Evolutionary conservation across 2,113 vertebrate species (phyloP), one percentile per base, ranked within the genome.

Genomic region (Microcebus ravelobensis): DNA sequence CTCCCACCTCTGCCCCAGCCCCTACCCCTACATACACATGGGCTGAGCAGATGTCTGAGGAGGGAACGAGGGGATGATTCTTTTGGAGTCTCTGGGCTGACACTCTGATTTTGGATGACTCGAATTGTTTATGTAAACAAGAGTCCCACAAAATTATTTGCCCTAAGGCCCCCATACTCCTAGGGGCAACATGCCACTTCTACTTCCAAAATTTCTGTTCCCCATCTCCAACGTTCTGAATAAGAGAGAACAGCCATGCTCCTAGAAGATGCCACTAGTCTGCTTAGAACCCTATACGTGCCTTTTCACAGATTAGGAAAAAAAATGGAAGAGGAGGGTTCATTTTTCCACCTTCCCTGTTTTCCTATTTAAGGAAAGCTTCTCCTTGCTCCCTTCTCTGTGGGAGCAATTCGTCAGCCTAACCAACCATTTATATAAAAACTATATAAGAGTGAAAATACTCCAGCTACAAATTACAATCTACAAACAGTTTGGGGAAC

Each of bases 381-480:
- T 63, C 93, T 94, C 68, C 61, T 87, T 4, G 8, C 74, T 93
- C 36, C 57, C n/a, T 91, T 86, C 71, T 94, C 70, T 92, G 57
- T 25, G 70, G 63, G 70, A 96, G 50, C 34, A 92, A 92, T 92
- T 96, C 83, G 73, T 73, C 84, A 89, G 50, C 21, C 34, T 92
- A 95, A 96, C 96, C 92, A 67, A 65, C 74, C 88, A 76, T 74
- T 86, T 92, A 11, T 48, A 48, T 48, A 48, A 48, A 48, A 48
- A 48, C 48, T 70, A 83, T 70, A 91, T 73, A 73, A 79, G 50
- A 92, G 76, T 80, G 80, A 92, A 83, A 92, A 84, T 74, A 92
- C 42, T 73, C 39, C 63, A 83, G 77, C 80, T 94, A 92, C 55
- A 97, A 97, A 83, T 96, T 90, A 94, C 20, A 61, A 61, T 29